These are phyloP conservation scores for Cantharis nigra DNA, from an alignment of 2,888 invertebrate genomes.

Conservation along the genomic window DNA sequence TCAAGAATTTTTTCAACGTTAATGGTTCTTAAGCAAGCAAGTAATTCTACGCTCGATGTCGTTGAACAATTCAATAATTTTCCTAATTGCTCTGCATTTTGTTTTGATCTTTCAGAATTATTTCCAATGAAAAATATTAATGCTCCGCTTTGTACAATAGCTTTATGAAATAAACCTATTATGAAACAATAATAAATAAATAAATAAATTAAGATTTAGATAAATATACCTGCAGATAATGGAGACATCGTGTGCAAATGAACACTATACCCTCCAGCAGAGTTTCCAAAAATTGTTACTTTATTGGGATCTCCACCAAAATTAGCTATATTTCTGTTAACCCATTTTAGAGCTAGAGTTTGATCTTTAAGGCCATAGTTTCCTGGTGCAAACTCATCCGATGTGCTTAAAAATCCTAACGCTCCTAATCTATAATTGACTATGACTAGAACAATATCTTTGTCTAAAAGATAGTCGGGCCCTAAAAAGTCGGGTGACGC, in stretches of 20 bases:
- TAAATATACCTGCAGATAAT: slow-evolving; percentile 3
- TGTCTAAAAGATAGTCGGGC: slow-evolving; percentile 71
- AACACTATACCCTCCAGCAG: slow-evolving; percentile 8
- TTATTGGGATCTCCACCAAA: slow-evolving; percentile 17
- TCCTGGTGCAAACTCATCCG: slow-evolving; percentile 11
- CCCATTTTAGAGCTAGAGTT: slow-evolving; percentile 9
- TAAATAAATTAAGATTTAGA: not conserved
- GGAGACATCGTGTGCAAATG: slow-evolving; percentile 11
- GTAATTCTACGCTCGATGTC: slow-evolving; percentile 43
- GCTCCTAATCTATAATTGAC: slow-evolving; percentile 36
- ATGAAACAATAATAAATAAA: slow-evolving; percentile 9
- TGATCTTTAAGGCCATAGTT: slow-evolving; percentile 19
- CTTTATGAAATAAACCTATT: slow-evolving; percentile 72
- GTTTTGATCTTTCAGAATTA: slow-evolving; percentile 62
- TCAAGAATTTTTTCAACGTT: not conserved
- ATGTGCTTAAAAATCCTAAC: slow-evolving; percentile 16
- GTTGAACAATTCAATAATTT: slow-evolving; percentile 66
- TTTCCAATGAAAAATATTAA: slow-evolving; percentile 49
- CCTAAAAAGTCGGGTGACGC: slow-evolving; percentile 71
- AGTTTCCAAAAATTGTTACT: slow-evolving; percentile 15
- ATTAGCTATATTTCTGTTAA: not conserved
- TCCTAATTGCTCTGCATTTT: slow-evolving; percentile 65
- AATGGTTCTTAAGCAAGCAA: not conserved
- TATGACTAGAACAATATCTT: slow-evolving; percentile 65
- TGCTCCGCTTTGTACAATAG: slow-evolving; percentile 75